These are phyloP conservation scores for Poecilia gillii DNA, from an alignment of 2,797 vertebrate genomes.

Conservation along the genomic window DNA sequence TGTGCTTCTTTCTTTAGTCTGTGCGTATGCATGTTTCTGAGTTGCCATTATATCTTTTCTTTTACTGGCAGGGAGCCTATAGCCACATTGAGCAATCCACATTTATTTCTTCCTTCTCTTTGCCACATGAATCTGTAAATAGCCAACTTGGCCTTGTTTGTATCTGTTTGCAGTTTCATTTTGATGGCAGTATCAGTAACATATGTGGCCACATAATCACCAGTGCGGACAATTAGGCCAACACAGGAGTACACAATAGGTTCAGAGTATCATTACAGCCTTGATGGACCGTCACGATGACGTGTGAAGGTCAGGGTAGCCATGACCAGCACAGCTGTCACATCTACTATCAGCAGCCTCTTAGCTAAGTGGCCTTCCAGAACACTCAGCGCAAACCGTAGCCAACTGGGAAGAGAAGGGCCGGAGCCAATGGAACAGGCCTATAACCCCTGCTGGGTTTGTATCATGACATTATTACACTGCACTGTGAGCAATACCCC, in stretches of 20 bases:
- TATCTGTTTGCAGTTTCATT: constrained; percentile 28
- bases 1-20: constrained; percentile 32
- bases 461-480: constrained; percentile 37
- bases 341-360: constrained; percentile 71
- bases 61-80: constrained; percentile 46
- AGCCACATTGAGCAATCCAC: constrained; percentile 54
- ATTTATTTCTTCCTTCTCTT: constrained; percentile 54
- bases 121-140: constrained; percentile 34
- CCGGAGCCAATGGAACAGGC: constrained; percentile 61
- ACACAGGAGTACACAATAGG: constrained; percentile 56
- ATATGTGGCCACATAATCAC: constrained; percentile 49
- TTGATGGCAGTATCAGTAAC: constrained; percentile 45
- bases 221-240: constrained; percentile 43
- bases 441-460: constrained; percentile 41
- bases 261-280: constrained; percentile 63
- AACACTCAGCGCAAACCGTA: constrained; percentile 67
- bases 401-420: constrained; percentile 57
- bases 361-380: constrained; percentile 72
- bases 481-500: constrained; percentile 23
- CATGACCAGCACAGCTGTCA: constrained; percentile 82
- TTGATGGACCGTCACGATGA: constrained; percentile 73
- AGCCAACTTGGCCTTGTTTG: constrained; percentile 27
- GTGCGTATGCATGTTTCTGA: constrained; percentile 44
- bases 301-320: constrained; percentile 81
- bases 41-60: constrained; percentile 59